phyloP scores from a whole-genome alignment of 2,113 vertebrate species.

The Synodontis membranacea region DNA sequence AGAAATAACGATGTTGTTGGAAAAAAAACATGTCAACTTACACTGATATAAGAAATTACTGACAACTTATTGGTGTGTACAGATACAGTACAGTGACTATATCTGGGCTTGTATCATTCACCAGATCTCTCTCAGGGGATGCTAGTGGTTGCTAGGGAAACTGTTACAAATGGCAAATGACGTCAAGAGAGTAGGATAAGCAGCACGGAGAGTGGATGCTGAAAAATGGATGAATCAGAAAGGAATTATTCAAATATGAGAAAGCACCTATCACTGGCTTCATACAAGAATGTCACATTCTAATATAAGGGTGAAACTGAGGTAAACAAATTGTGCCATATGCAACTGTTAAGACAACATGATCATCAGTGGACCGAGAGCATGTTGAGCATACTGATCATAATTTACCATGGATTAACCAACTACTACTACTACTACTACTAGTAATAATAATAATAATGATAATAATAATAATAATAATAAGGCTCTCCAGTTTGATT shows the following conservation, averaged over 20 bases:
- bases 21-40: background rate
- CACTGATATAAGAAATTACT: background rate
- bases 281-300: background rate
- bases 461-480: too few relatives aligned
- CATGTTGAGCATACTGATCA: background rate
- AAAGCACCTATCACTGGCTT: background rate
- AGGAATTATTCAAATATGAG: conserved; percentile 13
- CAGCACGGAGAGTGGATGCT: conserved; percentile 55
- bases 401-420: background rate
- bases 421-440: background rate
- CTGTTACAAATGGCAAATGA: conserved; percentile 88
- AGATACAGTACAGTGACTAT: conserved; percentile 76
- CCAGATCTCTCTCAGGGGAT: conserved; percentile 74
- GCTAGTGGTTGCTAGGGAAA: conserved; percentile 87
- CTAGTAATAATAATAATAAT: background rate
- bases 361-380: background rate
- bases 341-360: background rate
- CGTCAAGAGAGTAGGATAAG: conserved; percentile 87
- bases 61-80: conserved; percentile 64
- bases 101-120: conserved; percentile 79
- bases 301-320: background rate
- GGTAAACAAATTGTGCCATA: background rate
- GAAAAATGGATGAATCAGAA: conserved; percentile 14
- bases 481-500: too few relatives aligned
- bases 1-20: background rate